Evolutionary conservation across 2,113 vertebrate genomes (phyloP).

Genomic region (Elanus axillaris): DNA sequence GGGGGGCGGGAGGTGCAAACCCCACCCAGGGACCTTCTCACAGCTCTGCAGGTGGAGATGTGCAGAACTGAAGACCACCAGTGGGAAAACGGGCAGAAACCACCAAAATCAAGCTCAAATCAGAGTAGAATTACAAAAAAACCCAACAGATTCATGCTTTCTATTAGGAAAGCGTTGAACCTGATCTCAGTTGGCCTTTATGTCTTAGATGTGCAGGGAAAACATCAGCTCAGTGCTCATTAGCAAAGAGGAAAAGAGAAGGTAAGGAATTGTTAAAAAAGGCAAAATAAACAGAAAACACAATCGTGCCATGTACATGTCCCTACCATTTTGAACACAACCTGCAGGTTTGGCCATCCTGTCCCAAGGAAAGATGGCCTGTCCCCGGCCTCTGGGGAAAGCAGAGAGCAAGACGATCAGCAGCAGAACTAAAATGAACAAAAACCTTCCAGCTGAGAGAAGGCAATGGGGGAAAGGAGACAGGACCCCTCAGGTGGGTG

Average conservation of each 20-base stretch:
- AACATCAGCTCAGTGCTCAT: not conserved
- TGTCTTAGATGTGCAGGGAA: not conserved
- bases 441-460: not conserved
- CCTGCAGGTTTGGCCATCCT: not conserved
- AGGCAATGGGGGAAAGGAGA: not conserved
- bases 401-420: not conserved
- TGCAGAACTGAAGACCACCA: not conserved
- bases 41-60: not conserved
- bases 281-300: not conserved
- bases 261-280: not conserved
- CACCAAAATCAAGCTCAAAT: not conserved
- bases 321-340: not conserved
- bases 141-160: not conserved
- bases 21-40: not conserved
- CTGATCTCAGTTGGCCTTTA: not conserved
- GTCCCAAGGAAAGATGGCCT: not conserved
- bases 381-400: not conserved
- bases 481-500: not conserved
- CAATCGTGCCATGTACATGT: not conserved
- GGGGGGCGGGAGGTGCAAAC: not conserved
- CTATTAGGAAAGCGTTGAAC: accelerated
- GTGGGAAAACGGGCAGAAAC: not conserved
- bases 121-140: not conserved
- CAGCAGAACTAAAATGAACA: not conserved
- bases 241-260: not conserved